Conservation (phyloP, 2,888 invertebrate genomes). For the Caenorhabditis virilis region DNA sequence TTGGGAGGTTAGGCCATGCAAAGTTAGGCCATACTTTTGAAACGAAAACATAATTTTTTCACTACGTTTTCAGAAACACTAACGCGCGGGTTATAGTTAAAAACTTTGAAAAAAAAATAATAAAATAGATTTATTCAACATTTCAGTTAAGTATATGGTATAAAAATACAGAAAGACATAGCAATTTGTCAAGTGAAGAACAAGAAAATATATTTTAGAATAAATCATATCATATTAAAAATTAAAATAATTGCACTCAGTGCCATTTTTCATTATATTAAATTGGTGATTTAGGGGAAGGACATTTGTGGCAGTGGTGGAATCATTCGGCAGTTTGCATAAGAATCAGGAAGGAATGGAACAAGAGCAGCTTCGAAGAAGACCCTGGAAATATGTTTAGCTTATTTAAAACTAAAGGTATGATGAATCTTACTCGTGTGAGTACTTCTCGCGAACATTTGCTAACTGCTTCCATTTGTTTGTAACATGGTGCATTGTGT, state of each 20-base stretch:
- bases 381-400: slow-evolving; percentile 28
- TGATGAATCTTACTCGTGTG: slow-evolving; percentile 50
- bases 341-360: slow-evolving; percentile 16
- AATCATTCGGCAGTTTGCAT: not conserved
- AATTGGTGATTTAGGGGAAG: slow-evolving; percentile 2
- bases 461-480: slow-evolving; percentile 27
- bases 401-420: slow-evolving; percentile 2
- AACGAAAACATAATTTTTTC: not conserved
- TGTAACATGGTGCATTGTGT: slow-evolving; percentile 42
- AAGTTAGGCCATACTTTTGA: not conserved
- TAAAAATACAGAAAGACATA: not conserved
- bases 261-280: not conserved
- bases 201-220: no score
- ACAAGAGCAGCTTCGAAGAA: slow-evolving; percentile 35
- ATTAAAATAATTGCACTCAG: slow-evolving; percentile 1
- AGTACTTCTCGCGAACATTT: slow-evolving; percentile 57
- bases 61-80: no score
- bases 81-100: no score
- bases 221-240: not conserved
- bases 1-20: no score
- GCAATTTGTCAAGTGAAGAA: no score
- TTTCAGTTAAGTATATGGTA: not conserved
- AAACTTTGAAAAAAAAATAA: not conserved
- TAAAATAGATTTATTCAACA: not conserved
- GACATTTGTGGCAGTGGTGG: slow-evolving; percentile 7